These are phyloP conservation scores for Oncorhynchus clarkii DNA, from an alignment of 2,113 vertebrate genomes.

Conservation along the genomic window DNA sequence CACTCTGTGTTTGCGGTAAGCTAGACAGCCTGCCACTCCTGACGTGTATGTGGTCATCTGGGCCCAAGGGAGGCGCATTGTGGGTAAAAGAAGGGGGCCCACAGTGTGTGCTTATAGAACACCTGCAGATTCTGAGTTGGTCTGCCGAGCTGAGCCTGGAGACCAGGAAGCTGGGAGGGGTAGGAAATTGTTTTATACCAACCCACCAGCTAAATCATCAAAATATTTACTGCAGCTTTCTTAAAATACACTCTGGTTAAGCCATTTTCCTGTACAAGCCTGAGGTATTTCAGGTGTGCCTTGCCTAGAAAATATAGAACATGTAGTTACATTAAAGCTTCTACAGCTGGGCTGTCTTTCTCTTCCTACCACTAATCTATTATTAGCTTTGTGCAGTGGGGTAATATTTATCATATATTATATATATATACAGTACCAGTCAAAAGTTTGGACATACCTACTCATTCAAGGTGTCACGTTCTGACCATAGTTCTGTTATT, in stretches of 20 bases:
- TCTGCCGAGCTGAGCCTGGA: conserved; percentile 45
- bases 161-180: no score
- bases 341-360: neutral
- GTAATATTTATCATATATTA: no score
- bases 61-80: conserved; percentile 49
- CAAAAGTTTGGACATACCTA: no score
- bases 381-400: neutral
- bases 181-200: conserved; percentile 52
- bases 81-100: conserved; percentile 64
- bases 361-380: conserved; percentile 3
- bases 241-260: conserved; percentile 35
- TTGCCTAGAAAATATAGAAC: conserved; percentile 6
- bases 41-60: conserved; percentile 78
- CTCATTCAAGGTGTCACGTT: no score
- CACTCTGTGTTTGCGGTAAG: conserved; percentile 30
- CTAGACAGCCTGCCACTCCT: conserved; percentile 58
- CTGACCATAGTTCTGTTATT: no score
- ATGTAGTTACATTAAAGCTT: conserved; percentile 1
- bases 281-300: conserved; percentile 30
- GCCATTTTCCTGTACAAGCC: conserved; percentile 25
- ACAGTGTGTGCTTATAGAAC: conserved; percentile 60
- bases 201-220: conserved; percentile 54
- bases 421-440: no score
- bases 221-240: conserved; percentile 44
- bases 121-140: conserved; percentile 69